Conservation (phyloP, 2,888 invertebrate genomes). For the Euproctis similis region DNA sequence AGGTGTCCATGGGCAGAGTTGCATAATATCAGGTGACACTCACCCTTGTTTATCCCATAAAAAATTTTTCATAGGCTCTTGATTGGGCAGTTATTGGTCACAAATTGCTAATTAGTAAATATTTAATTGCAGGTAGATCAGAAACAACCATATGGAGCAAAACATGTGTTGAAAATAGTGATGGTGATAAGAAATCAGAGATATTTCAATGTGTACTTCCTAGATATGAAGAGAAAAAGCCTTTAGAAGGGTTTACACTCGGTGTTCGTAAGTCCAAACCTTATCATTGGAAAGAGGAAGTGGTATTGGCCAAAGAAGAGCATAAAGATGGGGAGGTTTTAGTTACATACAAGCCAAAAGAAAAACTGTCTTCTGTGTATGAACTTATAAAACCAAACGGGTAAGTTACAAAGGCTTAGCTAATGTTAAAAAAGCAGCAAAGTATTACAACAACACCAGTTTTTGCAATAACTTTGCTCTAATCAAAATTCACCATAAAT, state of each 20-base stretch:
- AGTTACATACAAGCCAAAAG: slow-evolving; percentile 48
- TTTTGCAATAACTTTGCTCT: too few relatives aligned
- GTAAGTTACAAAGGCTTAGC: too few relatives aligned
- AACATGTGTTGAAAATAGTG: slow-evolving; percentile 36
- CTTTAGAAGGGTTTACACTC: slow-evolving; percentile 26
- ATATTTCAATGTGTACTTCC: slow-evolving; percentile 52
- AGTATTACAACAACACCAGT: too few relatives aligned
- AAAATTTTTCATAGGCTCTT: too few relatives aligned
- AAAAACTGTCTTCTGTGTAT: slow-evolving; percentile 44
- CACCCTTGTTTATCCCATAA: too few relatives aligned
- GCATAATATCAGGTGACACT: too few relatives aligned
- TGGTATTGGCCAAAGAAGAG: slow-evolving; percentile 35
- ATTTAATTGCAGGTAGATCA: slow-evolving; percentile 28
- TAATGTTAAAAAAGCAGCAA: too few relatives aligned
- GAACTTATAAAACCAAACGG: slow-evolving; percentile 25
- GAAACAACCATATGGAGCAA: slow-evolving; percentile 57
- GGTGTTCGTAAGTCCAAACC: slow-evolving; percentile 15
- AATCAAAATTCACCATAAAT: too few relatives aligned
- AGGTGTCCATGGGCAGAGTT: too few relatives aligned
- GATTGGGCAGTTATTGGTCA: too few relatives aligned
- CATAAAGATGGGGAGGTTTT: slow-evolving; percentile 44
- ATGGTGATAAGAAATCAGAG: slow-evolving; percentile 45
- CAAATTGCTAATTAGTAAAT: too few relatives aligned
- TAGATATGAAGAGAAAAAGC: slow-evolving; percentile 49
- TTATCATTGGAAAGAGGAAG: slow-evolving; percentile 29